Conservation (phyloP, 2,797 vertebrate species). For the Cyprinella venusta region DNA sequence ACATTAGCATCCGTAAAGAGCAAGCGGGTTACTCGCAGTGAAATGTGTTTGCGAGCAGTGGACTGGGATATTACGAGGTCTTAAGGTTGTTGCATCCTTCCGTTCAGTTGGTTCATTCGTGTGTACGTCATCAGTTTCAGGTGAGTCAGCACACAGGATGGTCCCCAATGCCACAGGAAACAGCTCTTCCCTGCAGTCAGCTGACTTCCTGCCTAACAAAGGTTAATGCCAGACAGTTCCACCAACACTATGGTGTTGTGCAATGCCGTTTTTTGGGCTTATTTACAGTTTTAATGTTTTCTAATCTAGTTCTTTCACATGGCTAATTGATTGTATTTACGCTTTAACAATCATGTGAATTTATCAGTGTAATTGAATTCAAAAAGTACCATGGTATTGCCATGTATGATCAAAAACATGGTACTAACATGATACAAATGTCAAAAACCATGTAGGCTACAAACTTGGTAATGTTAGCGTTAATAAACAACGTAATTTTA, state of each 20-base stretch:
- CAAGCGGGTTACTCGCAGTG: neutral
- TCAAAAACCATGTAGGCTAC: neutral
- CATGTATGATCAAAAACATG: neutral
- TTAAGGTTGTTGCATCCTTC: neutral
- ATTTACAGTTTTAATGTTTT: neutral
- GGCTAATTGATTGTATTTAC: neutral
- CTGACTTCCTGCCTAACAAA: constrained; percentile 29
- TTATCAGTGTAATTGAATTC: neutral
- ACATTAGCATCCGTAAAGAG: constrained; percentile 37
- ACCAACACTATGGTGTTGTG: neutral
- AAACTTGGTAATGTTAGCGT: no score
- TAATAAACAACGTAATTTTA: neutral
- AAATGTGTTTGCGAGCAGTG: neutral
- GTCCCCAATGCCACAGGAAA: constrained; percentile 37
- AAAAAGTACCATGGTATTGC: neutral
- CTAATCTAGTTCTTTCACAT: neutral
- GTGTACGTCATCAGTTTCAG: neutral
- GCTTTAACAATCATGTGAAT: neutral
- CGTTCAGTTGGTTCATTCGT: constrained; percentile 3
- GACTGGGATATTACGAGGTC: neutral
- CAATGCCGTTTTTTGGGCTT: neutral
- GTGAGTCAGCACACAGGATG: constrained; percentile 24
- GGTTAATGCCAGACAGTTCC: neutral
- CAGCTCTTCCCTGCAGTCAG: neutral
- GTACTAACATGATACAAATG: neutral